Base-by-base conservation (phyloP, 2,113 vertebrate species). In the Oryctolagus cuniculus region DNA sequence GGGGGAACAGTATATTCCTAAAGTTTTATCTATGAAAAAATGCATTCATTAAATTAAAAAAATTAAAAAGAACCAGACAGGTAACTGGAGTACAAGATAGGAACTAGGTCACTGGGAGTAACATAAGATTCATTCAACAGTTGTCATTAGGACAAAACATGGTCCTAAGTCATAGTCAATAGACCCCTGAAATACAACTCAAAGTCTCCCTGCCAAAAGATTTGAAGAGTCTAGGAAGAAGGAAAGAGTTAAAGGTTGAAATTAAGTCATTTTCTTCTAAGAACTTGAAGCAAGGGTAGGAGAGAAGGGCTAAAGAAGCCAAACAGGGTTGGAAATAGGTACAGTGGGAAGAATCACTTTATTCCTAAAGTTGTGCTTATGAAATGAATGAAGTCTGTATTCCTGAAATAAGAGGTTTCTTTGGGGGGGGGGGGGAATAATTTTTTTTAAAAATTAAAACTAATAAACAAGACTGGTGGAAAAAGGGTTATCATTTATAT, bases 261-360 rank as follows among this genome's bases (percentile, higher is more conserved):
- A 82, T 77, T 86, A 79, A 96, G 27, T 38, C 7, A 22, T 19
- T 85, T 91, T 69, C 36, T 19, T 63, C 25, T 88, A 84, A 91
- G 58, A 87, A 72, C 61, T 87, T 34, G 72, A 12, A 5, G 19
- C n/a, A 51, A 49, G 10, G 10, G 27, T 51, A 72, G 2, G 22
- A 16, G 36, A 63, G 15, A 73, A 12, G 7, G 1, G 12, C 73
- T 38, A 51, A 55, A 66, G 25, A 90, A 85, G 27, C 29, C n/a
- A 63, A 15, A 24, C 12, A 80, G 16, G 19, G 9, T 58, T 49
- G 29, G 22, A 10, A 10, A 78, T 6, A n/a, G 13, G 27, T 61
- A 87, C 7, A 7, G 44, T 44, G 44, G 44, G 44, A 44, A 44
- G 44, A 44, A 44, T 44, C 44, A 44, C 44, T 44, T 44, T 44